phyloP scores from a whole-genome alignment of 2,113 vertebrate species.

The Eulemur macaco region DNA sequence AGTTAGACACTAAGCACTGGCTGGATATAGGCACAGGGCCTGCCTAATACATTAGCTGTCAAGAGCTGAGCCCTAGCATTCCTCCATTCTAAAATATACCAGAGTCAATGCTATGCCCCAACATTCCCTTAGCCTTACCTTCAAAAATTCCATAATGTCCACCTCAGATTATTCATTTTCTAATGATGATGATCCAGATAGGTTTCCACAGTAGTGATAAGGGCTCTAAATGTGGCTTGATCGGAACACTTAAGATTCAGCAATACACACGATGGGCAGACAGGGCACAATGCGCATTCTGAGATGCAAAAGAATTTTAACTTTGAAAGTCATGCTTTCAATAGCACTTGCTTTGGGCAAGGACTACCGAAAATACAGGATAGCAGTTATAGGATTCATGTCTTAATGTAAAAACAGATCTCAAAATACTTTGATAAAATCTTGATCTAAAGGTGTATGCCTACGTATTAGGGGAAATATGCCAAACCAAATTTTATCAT shows the following conservation, averaged over 20 bases:
- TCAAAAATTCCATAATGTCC: slow-evolving; percentile 8
- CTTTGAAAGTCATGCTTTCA: slow-evolving; percentile 17
- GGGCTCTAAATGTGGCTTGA: not conserved
- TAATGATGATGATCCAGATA: not conserved
- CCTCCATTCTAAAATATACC: not conserved
- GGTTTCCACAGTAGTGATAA: not conserved
- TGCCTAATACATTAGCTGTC: not conserved
- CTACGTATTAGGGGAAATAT: not conserved
- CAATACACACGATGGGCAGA: not conserved
- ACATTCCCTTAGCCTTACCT: not conserved
- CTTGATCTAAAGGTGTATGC: slow-evolving; percentile 1
- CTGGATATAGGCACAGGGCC: not conserved
- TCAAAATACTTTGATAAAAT: slow-evolving; percentile 19
- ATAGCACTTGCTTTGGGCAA: not conserved
- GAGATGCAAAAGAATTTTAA: not conserved
- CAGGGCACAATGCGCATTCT: not conserved
- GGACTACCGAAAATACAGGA: not conserved
- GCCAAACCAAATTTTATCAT: slow-evolving; percentile 8
- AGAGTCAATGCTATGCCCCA: not conserved
- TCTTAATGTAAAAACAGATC: slow-evolving; percentile 44
- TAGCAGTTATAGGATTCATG: not conserved
- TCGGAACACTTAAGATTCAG: not conserved
- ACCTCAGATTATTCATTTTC: slow-evolving; percentile 42
- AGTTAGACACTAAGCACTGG: not conserved
- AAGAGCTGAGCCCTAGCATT: not conserved